These are phyloP conservation scores for Cavia porcellus DNA, from an alignment of 2,113 vertebrate genomes.

Conservation along the genomic window DNA sequence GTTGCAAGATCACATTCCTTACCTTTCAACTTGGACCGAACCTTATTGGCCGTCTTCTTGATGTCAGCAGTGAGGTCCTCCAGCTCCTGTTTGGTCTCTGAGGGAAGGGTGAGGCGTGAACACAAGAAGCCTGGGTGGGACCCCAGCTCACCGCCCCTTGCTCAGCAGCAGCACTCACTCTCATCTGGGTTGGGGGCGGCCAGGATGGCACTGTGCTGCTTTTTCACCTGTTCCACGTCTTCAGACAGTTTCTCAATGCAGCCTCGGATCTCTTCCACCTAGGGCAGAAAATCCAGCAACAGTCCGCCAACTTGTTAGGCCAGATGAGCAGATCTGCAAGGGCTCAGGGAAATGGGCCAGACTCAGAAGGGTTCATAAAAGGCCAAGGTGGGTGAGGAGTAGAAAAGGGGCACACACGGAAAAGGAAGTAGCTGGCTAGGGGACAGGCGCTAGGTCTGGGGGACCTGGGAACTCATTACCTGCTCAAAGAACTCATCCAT, in stretches of 20 bases:
- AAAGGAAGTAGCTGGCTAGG: neutral
- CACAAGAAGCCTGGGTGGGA: neutral
- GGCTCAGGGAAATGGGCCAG: conserved; percentile 9
- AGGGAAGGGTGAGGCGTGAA: accelerated
- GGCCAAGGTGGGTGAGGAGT: neutral
- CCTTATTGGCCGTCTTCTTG: conserved; percentile 99
- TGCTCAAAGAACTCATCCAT: conserved; percentile 98
- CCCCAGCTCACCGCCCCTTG: accelerated
- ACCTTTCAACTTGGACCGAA: conserved; percentile 99
- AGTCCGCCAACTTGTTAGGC: neutral
- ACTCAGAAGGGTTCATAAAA: neutral
- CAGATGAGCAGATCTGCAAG: neutral
- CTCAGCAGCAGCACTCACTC: conserved; percentile 87
- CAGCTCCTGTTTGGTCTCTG: conserved; percentile 97
- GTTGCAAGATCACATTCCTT: conserved; percentile 23
- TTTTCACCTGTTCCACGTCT: conserved; percentile 96
- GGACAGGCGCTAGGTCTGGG: neutral
- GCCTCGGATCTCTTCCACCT: conserved; percentile 96
- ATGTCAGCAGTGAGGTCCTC: conserved; percentile 98
- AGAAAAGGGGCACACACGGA: neutral
- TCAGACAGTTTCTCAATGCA: conserved; percentile 97
- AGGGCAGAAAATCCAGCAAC: conserved; percentile 19
- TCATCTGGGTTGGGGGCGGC: conserved; percentile 96
- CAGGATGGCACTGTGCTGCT: conserved; percentile 96
- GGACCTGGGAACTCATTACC: conserved; percentile 83